Evolutionary conservation across 2,888 invertebrate species (phyloP).

Genomic region (Nymphalis c-album): DNA sequence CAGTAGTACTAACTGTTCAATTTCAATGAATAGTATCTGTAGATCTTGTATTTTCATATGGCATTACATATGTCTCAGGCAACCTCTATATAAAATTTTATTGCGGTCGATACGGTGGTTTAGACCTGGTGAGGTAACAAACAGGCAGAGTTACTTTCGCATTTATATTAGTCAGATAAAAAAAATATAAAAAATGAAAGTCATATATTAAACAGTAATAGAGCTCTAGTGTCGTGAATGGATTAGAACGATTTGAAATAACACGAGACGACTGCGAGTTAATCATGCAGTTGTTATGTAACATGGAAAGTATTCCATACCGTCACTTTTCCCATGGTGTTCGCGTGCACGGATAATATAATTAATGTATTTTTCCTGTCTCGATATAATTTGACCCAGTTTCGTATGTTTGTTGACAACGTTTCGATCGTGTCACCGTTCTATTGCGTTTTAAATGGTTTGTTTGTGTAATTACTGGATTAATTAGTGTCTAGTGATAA

Average conservation of each 20-base stretch:
- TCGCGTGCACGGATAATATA: slow-evolving; percentile 29
- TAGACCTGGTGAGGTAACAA: too few relatives aligned
- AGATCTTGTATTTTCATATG: too few relatives aligned
- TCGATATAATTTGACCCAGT: slow-evolving; percentile 2
- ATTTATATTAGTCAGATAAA: too few relatives aligned
- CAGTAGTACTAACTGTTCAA: too few relatives aligned
- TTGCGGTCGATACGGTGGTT: too few relatives aligned
- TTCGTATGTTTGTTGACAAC: not conserved
- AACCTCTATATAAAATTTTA: too few relatives aligned
- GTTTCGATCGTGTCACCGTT: not conserved
- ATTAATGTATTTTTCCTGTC: slow-evolving; percentile 18
- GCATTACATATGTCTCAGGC: too few relatives aligned
- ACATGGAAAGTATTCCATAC: slow-evolving; percentile 46
- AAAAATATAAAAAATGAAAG: not conserved
- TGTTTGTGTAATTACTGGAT: slow-evolving; percentile 8
- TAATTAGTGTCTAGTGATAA: slow-evolving; percentile 3
- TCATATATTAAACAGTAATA: not conserved
- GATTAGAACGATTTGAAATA: slow-evolving; percentile 25
- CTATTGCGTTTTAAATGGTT: slow-evolving; percentile 9
- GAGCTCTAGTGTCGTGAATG: not conserved
- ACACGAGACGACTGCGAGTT: slow-evolving; percentile 22
- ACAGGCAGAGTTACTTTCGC: too few relatives aligned
- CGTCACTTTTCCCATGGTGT: slow-evolving; percentile 38
- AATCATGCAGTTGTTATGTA: slow-evolving; percentile 31
- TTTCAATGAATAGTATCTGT: too few relatives aligned